phyloP scores from a whole-genome alignment of 2,888 invertebrate species.

The Pachydiplax longipennis region DNA sequence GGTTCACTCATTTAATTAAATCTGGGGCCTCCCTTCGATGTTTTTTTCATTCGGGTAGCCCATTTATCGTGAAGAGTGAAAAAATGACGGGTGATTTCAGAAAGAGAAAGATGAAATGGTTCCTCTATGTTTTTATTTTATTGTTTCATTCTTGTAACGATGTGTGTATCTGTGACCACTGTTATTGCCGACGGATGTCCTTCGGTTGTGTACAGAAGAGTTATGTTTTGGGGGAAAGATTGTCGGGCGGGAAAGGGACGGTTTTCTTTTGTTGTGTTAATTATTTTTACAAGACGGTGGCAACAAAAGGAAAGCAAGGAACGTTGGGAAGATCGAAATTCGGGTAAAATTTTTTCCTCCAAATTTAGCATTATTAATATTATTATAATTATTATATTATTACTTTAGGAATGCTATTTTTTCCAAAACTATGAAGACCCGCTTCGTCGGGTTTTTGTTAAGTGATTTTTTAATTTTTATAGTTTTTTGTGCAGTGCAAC shows the following conservation, averaged over 20 bases:
- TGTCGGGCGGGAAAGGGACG: not conserved
- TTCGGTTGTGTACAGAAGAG: not conserved
- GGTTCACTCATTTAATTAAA: not conserved
- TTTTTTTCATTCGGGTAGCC: not conserved
- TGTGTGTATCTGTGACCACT: not conserved
- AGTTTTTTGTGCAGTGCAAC: constrained; percentile 39
- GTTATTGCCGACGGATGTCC: not conserved
- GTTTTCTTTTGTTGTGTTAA: not conserved
- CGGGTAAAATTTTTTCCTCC: not conserved
- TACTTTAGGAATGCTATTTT: not conserved
- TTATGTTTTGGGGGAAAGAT: not conserved
- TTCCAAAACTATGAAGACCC: constrained; percentile 11
- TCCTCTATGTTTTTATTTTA: not conserved
- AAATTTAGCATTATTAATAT: not conserved
- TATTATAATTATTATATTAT: not conserved
- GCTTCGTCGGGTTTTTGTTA: not conserved
- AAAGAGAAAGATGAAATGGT: not conserved
- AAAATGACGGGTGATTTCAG: not conserved
- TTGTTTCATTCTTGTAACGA: not conserved
- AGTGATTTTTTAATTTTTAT: constrained; percentile 37
- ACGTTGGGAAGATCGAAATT: not conserved
- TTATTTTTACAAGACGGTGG: not conserved
- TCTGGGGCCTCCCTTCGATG: not conserved
- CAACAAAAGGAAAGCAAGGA: not conserved
- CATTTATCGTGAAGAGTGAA: not conserved